A percentile compares a stretch with the other conserved stretches of the same genome.
These are phyloP conservation scores for Acropternis orthonyx DNA, from an alignment of 2,797 vertebrate species.

Conservation along the genomic window DNA sequence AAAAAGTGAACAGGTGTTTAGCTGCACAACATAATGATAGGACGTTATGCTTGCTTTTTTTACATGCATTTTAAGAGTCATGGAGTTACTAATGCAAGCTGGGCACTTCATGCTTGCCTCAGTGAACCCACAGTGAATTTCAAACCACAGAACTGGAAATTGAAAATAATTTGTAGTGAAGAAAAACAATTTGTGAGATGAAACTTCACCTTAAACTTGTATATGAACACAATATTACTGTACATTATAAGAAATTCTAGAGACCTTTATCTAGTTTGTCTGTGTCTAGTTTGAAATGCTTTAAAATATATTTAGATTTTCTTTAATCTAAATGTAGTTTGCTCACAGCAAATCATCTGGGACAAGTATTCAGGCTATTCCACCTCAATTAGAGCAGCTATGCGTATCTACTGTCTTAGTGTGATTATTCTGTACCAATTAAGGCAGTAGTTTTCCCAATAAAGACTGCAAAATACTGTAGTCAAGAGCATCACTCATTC, in stretches of 20 bases:
- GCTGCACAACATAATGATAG: conserved; percentile 16
- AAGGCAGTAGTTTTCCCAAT: not conserved
- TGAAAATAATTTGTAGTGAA: not conserved
- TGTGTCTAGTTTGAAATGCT: not conserved
- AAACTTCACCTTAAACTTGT: not conserved
- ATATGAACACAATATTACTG: not conserved
- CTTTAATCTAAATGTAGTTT: not conserved
- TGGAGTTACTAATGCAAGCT: conserved; percentile 17
- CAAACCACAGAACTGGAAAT: not conserved
- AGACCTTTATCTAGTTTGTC: not conserved
- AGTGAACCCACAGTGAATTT: not conserved
- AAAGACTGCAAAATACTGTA: not conserved
- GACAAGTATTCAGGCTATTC: not conserved
- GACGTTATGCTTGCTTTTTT: not conserved
- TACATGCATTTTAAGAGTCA: not conserved
- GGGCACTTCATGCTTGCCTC: not conserved
- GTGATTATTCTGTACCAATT: not conserved
- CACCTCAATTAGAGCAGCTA: not conserved
- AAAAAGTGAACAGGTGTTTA: conserved; percentile 44
- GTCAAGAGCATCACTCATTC: not conserved
- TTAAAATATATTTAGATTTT: not conserved
- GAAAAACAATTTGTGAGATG: not conserved
- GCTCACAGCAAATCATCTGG: not conserved
- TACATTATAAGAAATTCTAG: not conserved
- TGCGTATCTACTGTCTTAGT: not conserved